Base-by-base conservation (phyloP, 2,113 vertebrate species). In the Spizaetus ornatus region DNA sequence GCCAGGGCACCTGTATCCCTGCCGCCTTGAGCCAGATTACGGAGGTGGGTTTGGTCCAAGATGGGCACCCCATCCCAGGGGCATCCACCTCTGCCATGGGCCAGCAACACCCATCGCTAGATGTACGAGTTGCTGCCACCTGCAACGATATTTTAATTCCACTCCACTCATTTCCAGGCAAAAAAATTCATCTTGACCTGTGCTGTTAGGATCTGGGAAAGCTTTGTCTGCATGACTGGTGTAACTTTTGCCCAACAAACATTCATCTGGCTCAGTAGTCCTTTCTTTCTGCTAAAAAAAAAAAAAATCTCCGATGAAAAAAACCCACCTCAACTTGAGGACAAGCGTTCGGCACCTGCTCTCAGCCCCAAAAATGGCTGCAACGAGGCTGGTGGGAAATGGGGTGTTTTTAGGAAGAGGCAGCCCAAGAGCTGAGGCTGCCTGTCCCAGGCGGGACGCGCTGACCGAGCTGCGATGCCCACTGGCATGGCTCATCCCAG, bases 111-210 rank as follows among this genome's bases (percentile, higher is more conserved):
- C 84, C 40, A 11, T 26, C 11, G 0, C 38, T 42, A 29, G 29
- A 47, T 22, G 31, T 11, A n/a, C 0, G 8, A 73, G 43, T 25
- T 34, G 2, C 45, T 88, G 82, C 55, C 70, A 88, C 86, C 82
- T 82, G 93, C 43, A 4, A 36, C 0, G 7, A 1, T 3, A 1
- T 66, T 90, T 63, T 45, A 31, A 7, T 17, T 40, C 59, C 11
- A 1, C 11, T 16, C 40, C 8, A 0, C 25, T 27, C 52, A 12
- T 40, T 42, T 22, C 40, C 47, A 26, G 63, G 31, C 11, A 3
- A 70, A 70, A 69, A 55, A 34, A 1, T 47, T 18, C 13, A 20
- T 23, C 63, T 47, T 5, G 1, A 0, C 7, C 7, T 1, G 0
- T 2, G 10, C 15, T 36, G 16, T 47, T 26, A 17, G 32, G 70